These are phyloP conservation scores for Biston stratarius DNA, from an alignment of 2,888 invertebrate genomes.

Conservation along the genomic window DNA sequence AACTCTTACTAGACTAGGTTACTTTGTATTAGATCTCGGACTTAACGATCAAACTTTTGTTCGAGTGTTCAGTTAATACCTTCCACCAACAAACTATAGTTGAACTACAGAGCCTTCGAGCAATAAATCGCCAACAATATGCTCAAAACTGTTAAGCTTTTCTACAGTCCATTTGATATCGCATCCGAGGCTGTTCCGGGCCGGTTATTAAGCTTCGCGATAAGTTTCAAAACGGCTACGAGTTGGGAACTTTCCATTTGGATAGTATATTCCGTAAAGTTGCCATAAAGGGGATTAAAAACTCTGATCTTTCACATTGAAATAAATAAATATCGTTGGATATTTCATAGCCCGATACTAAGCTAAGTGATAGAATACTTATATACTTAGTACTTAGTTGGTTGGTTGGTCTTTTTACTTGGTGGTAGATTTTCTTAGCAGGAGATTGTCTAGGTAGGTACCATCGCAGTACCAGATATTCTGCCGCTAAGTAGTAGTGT, in stretches of 20 bases:
- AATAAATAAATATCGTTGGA: background rate
- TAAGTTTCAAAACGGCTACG: slow-evolving; percentile 54
- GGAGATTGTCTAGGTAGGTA: too few species aligned
- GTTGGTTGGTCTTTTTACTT: too few species aligned
- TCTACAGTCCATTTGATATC: slow-evolving; percentile 35
- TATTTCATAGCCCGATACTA: background rate
- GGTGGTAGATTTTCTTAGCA: too few species aligned
- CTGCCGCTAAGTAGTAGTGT: too few species aligned
- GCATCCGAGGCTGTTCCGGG: slow-evolving; percentile 43
- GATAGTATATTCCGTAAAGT: slow-evolving; percentile 1
- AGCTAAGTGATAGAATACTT: too few species aligned
- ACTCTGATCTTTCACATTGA: background rate
- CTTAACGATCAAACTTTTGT: slow-evolving; percentile 19
- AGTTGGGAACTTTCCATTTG: slow-evolving; percentile 41
- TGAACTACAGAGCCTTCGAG: slow-evolving; percentile 19
- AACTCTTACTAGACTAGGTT: background rate
- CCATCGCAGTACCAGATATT: too few species aligned
- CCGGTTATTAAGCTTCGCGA: slow-evolving; percentile 62
- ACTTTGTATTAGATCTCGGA: background rate
- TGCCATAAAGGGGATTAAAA: slow-evolving; percentile 9
- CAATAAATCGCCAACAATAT: slow-evolving; percentile 34
- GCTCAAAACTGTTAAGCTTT: slow-evolving; percentile 37
- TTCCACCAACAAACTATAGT: slow-evolving; percentile 14
- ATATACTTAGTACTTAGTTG: too few species aligned
- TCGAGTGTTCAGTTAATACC: slow-evolving; percentile 12